Percentiles rank a stretch among this genome's conserved stretches.
Conservation (phyloP, 2,888 invertebrate genomes). For the Maniola hyperantus region DNA sequence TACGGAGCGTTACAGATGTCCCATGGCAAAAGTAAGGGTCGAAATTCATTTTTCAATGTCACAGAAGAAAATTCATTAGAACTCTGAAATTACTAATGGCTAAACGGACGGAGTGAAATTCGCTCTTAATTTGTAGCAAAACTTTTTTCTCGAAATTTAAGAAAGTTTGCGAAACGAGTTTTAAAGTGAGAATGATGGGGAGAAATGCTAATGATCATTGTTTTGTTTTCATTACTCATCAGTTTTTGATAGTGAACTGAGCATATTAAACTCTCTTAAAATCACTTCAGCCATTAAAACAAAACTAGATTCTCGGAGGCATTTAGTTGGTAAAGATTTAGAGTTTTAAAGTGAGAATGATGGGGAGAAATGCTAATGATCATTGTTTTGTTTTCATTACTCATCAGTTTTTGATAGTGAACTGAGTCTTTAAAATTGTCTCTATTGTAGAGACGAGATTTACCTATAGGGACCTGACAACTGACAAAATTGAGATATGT, state of each 20-base stretch:
- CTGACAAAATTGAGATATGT: background rate
- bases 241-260: constrained; percentile 29
- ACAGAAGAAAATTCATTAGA: constrained; percentile 82
- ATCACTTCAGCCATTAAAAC: background rate
- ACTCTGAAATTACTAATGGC: constrained; percentile 82
- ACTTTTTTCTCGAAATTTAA: constrained; percentile 76
- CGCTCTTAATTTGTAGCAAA: constrained; percentile 80
- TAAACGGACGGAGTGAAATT: constrained; percentile 80
- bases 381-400: constrained; percentile 62
- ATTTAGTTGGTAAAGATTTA: background rate
- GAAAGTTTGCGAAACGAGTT: constrained; percentile 76
- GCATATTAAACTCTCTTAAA: background rate
- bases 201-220: constrained; percentile 75
- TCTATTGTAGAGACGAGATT: background rate
- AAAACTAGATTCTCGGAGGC: background rate
- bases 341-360: constrained; percentile 76
- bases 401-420: constrained; percentile 32
- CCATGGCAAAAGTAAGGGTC: constrained; percentile 66
- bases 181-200: constrained; percentile 75
- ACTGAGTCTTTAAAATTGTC: constrained; percentile 12
- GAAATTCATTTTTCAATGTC: constrained; percentile 82
- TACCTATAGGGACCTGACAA: no score
- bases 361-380: constrained; percentile 73
- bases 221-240: constrained; percentile 52
- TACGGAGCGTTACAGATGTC: constrained; percentile 59